phyloP scores from a whole-genome alignment of 2,113 vertebrate genomes.

The Chrysochloris asiatica region DNA sequence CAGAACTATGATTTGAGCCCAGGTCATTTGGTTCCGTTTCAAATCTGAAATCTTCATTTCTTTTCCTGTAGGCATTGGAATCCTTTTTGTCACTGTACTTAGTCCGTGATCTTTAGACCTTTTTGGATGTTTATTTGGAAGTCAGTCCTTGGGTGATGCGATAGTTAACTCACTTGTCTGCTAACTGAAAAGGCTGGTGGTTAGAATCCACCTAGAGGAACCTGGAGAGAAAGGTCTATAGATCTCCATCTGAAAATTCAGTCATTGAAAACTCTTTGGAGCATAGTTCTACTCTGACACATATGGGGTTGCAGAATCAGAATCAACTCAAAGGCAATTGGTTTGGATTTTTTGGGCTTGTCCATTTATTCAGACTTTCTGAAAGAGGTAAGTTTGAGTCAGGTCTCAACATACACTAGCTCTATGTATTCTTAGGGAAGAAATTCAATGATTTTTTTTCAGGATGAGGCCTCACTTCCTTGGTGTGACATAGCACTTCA shows the following conservation, averaged over 20 bases:
- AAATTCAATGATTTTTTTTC: not conserved
- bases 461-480: not conserved
- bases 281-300: not conserved
- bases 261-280: not conserved
- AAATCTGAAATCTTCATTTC: conserved; percentile 21
- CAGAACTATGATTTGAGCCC: conserved; percentile 33
- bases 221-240: not conserved
- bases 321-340: not conserved
- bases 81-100: not conserved
- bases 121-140: not conserved
- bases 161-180: not conserved
- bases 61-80: not conserved
- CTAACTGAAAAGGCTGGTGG: not conserved
- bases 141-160: not conserved
- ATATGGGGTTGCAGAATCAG: not conserved
- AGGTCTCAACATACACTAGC: not conserved
- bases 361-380: conserved; percentile 12
- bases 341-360: not conserved
- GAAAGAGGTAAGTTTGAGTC: not conserved
- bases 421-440: not conserved
- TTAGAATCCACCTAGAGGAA: not conserved
- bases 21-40: conserved; percentile 46
- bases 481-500: not conserved
- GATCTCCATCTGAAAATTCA: not conserved
- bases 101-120: conserved; percentile 12